Base-by-base conservation (phyloP, 2,888 invertebrate genomes). In the Epistrophella euchroma region DNA sequence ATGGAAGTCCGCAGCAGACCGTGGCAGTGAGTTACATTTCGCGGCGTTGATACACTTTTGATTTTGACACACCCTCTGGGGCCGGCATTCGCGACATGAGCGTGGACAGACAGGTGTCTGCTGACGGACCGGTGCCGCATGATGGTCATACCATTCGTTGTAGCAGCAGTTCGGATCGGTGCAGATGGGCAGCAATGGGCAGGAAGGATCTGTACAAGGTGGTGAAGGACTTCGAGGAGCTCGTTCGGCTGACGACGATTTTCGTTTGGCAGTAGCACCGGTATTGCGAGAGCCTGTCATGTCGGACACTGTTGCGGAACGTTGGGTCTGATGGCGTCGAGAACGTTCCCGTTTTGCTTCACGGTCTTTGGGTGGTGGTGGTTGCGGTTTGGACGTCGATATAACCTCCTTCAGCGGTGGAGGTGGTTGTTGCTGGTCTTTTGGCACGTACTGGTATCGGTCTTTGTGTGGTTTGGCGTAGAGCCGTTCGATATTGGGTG, bases 11-110 rank as follows among this genome's bases (percentile, higher is more conserved):
- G 92, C 92, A 74, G 92, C 92, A 89, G 92, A 92, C 89, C 92
- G 91, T 89, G 93, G 93, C 92, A 93, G 92, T 92, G 93, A 93
- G 89, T 92, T 92, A 90, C 92, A 92, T 89, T 93, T 93, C 88
- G 92, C 91, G 88, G 92, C 91, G 80, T 92, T 92, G 85, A 91
- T 90, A 89, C 92, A 92, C 89, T 92, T 92, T 70, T 92, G 90
- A 89, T 92, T 92, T 89, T 91, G 92, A 89, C 92, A 92, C 60
- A 90, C 89, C 60, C 92, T 89, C 72, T 90, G 87, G 37, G 92
- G 92, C 11, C 91, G 91, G 55, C 92, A 91, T 78, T 92, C 92
- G 25, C 92, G 90, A 76, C 91, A 92, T 85, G 92, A 92, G 71
- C 92, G 91, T n/a, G 82, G 70, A 79, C 92, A 92, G 60, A 91